Conservation (phyloP, 1,140 invertebrate genomes). For the Myzus persicae region DNA sequence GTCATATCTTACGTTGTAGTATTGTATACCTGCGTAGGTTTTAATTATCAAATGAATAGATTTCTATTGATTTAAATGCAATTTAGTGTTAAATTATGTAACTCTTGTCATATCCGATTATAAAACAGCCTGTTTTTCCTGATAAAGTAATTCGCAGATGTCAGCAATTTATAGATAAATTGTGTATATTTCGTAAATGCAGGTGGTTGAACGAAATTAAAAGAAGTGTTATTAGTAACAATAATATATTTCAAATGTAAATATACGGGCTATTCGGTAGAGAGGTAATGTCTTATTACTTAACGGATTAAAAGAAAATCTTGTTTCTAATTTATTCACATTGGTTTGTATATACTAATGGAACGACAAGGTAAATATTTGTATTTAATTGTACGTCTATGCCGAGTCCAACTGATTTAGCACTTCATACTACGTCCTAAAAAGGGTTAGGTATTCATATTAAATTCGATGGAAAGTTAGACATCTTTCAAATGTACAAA, state of each 20-base stretch:
- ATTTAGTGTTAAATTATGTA: neutral
- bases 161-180: neutral
- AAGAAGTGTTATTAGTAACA: neutral
- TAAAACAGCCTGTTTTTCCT: neutral
- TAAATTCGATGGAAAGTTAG: neutral
- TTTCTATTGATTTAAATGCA: neutral
- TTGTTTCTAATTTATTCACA: neutral
- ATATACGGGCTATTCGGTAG: neutral
- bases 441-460: neutral
- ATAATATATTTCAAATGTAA: neutral
- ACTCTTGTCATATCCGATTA: neutral
- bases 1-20: neutral
- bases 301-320: no score
- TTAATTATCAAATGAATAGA: neutral
- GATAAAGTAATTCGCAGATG: neutral
- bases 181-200: neutral
- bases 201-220: neutral
- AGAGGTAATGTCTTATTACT: no score
- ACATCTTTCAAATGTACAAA: neutral
- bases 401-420: neutral
- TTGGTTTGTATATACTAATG: neutral
- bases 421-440: neutral
- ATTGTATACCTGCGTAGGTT: neutral
- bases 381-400: neutral
- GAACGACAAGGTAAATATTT: neutral